Conservation (phyloP, 2,888 invertebrate genomes). For the Macroteleia sp. region DNA sequence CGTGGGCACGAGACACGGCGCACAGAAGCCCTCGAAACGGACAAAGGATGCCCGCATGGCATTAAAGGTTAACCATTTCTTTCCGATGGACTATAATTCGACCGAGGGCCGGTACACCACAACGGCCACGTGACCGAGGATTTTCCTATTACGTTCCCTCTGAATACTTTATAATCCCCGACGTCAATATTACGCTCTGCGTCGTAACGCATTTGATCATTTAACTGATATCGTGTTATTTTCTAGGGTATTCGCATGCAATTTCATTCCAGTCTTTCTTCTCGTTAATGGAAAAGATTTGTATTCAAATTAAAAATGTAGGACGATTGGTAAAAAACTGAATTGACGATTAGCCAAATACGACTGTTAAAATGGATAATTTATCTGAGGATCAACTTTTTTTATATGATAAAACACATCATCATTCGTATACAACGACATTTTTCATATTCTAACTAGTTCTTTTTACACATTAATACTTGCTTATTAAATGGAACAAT, state of each 20-base stretch:
- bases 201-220: constrained; percentile 25
- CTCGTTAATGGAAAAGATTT: background rate
- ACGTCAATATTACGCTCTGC: constrained; percentile 22
- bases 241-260: background rate
- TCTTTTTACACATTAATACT: too few species aligned
- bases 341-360: too few species aligned
- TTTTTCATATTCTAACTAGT: too few species aligned
- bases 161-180: constrained; percentile 67
- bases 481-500: too few species aligned
- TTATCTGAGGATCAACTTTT: too few species aligned
- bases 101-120: constrained; percentile 52
- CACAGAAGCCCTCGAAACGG: constrained; percentile 78
- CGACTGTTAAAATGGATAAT: too few species aligned
- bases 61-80: constrained; percentile 76
- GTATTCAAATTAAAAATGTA: too few species aligned
- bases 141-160: constrained; percentile 68
- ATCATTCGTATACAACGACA: too few species aligned
- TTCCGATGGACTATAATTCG: constrained; percentile 61
- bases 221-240: constrained; percentile 25
- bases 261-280: background rate
- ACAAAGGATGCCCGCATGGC: constrained; percentile 80
- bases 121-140: constrained; percentile 67
- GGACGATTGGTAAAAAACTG: too few species aligned
- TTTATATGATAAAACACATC: too few species aligned
- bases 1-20: constrained; percentile 65